These are phyloP conservation scores for Brotula barbata DNA, from an alignment of 2,797 vertebrate genomes.

Conservation along the genomic window DNA sequence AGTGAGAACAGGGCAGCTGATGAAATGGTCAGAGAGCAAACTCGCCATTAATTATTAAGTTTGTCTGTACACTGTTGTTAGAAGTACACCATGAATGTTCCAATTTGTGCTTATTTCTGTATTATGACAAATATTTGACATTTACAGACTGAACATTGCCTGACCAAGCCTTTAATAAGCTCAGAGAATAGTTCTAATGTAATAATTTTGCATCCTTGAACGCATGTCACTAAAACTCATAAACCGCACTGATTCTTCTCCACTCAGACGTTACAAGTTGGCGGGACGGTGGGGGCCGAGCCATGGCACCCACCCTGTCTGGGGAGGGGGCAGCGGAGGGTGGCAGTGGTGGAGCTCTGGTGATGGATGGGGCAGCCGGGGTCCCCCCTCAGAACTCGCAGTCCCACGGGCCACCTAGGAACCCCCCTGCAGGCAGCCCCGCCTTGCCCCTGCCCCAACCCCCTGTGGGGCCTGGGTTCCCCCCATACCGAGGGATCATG, in stretches of 20 bases:
- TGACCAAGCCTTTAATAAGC: too few species aligned
- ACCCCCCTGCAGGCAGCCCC: constrained; percentile 80
- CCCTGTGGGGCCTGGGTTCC: constrained; percentile 86
- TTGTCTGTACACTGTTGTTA: background rate
- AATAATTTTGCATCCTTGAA: constrained; percentile 4
- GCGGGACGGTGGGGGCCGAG: constrained; percentile 94
- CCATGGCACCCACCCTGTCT: constrained; percentile 78
- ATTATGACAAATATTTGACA: too few species aligned
- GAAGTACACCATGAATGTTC: too few species aligned
- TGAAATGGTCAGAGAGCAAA: background rate
- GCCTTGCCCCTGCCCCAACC: constrained; percentile 82
- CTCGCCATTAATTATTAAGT: background rate
- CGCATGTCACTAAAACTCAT: constrained; percentile 7
- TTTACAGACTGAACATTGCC: too few species aligned
- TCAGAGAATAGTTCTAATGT: background rate
- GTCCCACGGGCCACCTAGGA: constrained; percentile 79
- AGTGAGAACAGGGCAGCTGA: background rate
- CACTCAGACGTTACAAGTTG: constrained; percentile 87
- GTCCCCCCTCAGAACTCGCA: constrained; percentile 75
- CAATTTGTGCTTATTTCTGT: too few species aligned
- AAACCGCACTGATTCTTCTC: constrained; percentile 12
- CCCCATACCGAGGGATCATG: constrained; percentile 90
- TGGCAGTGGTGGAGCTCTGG: constrained; percentile 81
- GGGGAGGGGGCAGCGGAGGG: constrained; percentile 84
- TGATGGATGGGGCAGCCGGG: constrained; percentile 82